phyloP scores from a whole-genome alignment of 2,113 vertebrate genomes.

The Cyanistes caeruleus region DNA sequence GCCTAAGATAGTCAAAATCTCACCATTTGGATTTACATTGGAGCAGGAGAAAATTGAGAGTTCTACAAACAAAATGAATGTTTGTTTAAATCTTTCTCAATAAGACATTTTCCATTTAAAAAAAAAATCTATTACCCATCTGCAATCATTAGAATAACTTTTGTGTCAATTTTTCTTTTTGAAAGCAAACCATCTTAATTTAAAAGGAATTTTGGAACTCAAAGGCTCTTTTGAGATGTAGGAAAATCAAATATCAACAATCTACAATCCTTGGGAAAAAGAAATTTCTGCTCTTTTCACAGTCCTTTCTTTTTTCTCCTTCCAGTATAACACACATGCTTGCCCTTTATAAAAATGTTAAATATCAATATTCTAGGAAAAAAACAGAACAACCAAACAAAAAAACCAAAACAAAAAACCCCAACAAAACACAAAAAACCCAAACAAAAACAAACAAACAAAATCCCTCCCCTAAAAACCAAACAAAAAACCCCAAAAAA shows the following conservation, averaged over 20 bases:
- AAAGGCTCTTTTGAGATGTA: not conserved
- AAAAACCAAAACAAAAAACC: no score
- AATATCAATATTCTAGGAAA: not conserved
- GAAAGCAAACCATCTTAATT: not conserved
- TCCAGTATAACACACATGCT: not conserved
- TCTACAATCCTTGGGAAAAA: not conserved
- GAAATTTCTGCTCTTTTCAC: not conserved
- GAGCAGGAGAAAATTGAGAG: not conserved
- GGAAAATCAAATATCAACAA: not conserved
- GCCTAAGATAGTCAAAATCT: not conserved
- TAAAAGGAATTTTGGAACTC: not conserved
- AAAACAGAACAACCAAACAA: not conserved
- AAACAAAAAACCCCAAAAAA: not conserved
- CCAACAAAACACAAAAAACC: not conserved
- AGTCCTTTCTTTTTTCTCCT: not conserved
- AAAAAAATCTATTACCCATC: not conserved
- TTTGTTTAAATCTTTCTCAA: not conserved
- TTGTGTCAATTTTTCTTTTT: not conserved
- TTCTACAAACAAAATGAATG: not conserved
- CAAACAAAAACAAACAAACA: not conserved
- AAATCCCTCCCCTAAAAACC: not conserved
- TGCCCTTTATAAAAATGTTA: not conserved
- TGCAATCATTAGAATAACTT: not conserved
- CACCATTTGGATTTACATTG: not conserved
- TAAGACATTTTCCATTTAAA: not conserved